Evolutionary conservation across 2,113 vertebrate species (phyloP).

Genomic region (Atrichornis clamosus): DNA sequence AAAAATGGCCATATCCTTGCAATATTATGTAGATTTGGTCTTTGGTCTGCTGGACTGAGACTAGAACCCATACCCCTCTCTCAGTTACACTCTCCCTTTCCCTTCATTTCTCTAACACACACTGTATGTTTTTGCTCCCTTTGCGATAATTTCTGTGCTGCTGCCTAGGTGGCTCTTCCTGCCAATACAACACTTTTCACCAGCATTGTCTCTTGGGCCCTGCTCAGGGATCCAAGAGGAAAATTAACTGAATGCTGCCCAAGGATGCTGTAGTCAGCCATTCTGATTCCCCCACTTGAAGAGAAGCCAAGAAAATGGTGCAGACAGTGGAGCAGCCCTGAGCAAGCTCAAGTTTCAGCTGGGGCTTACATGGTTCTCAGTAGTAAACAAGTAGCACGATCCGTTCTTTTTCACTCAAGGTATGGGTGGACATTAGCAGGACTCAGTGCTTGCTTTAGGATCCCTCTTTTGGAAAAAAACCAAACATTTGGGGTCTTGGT

Average conservation of each 20-base stretch:
- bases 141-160: not conserved
- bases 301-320: not conserved
- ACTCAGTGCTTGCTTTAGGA: not conserved
- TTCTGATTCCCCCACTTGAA: not conserved
- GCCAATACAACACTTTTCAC: not conserved
- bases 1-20: not conserved
- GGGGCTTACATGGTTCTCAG: not conserved
- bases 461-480: not conserved
- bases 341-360: not conserved
- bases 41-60: not conserved
- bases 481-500: not conserved
- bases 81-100: not conserved
- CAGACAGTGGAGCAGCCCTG: not conserved
- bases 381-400: not conserved
- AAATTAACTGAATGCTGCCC: not conserved
- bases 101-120: not conserved
- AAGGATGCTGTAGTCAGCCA: not conserved
- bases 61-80: not conserved
- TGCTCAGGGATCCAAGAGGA: not conserved
- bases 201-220: not conserved
- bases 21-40: not conserved
- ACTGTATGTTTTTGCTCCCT: not conserved
- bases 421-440: not conserved
- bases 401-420: not conserved
- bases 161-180: not conserved